Conservation (phyloP, 37 sponge, comb jelly and placozoan genomes). For the Agelas oroides region DNA sequence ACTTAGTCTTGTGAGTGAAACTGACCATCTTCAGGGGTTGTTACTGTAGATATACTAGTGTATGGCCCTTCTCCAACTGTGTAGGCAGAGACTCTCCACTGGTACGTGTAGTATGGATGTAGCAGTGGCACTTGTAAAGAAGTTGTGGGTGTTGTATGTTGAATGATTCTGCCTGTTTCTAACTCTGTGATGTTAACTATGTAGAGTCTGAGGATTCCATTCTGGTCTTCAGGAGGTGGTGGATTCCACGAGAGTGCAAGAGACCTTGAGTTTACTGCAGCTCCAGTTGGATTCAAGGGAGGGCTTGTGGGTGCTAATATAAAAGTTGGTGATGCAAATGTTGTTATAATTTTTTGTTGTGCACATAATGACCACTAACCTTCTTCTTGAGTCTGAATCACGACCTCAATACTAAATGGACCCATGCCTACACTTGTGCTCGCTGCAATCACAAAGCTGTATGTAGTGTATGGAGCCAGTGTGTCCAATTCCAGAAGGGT, state of each 20-base stretch:
- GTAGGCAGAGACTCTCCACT: conserved; percentile 35
- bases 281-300: not conserved
- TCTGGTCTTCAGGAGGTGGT: not conserved
- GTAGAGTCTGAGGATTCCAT: not conserved
- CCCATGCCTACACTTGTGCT: conserved; percentile 30
- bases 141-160: not conserved
- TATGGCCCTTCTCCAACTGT: conserved; percentile 55
- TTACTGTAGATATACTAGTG: not conserved
- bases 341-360: too few relatives aligned
- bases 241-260: not conserved
- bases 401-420: conserved; percentile 18
- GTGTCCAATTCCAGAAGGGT: not conserved
- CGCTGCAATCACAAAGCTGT: conserved; percentile 40
- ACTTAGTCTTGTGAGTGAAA: too few relatives aligned
- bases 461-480: conserved; percentile 40
- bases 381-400: conserved; percentile 16
- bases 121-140: conserved; percentile 15
- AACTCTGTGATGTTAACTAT: not conserved
- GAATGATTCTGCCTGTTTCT: too few relatives aligned
- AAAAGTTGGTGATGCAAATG: not conserved
- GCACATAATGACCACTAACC: conserved; percentile 1
- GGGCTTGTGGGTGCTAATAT: not conserved
- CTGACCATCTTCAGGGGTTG: conserved; percentile 50
- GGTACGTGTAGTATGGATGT: conserved; percentile 63
- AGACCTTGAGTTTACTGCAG: not conserved